phyloP scores from a whole-genome alignment of 2,888 invertebrate species.

The Drosophila picticornis region DNA sequence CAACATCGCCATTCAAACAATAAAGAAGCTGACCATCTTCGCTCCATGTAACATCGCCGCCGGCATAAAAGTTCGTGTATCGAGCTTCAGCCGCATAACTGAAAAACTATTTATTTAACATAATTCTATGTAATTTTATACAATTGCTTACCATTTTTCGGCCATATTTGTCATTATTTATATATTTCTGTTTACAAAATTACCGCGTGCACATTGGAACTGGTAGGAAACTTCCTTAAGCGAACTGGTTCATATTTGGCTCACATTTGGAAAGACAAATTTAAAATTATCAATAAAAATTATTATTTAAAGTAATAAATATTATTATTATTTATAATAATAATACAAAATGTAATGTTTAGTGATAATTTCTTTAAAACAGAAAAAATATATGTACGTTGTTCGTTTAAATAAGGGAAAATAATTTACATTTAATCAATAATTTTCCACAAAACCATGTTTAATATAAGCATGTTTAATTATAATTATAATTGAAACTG shows the following conservation, averaged over 20 bases:
- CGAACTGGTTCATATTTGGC: conserved; percentile 20
- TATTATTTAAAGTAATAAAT: too few relatives aligned
- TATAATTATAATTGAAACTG: not conserved
- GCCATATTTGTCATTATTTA: conserved; percentile 55
- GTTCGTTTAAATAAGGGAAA: not conserved
- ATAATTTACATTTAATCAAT: not conserved
- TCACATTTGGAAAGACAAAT: not conserved
- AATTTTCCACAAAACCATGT: not conserved
- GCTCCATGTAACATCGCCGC: conserved; percentile 92
- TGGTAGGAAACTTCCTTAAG: not conserved
- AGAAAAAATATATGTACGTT: not conserved
- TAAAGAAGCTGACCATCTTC: conserved; percentile 89
- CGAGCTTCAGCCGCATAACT: conserved; percentile 91
- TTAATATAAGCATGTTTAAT: not conserved
- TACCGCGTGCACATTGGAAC: conserved; percentile 57
- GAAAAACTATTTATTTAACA: conserved; percentile 37
- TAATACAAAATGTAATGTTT: not conserved
- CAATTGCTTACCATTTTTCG: conserved; percentile 68
- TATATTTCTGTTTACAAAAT: conserved; percentile 53
- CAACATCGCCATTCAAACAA: conserved; percentile 90
- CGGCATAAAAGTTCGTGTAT: conserved; percentile 92
- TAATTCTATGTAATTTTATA: not conserved
- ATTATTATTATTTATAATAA: too few relatives aligned
- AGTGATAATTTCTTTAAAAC: not conserved
- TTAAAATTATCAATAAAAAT: not conserved